Evolutionary conservation across 2,797 vertebrate species (phyloP), one percentile per base, ranked within the genome.

Genomic region (Chrosomus eos): DNA sequence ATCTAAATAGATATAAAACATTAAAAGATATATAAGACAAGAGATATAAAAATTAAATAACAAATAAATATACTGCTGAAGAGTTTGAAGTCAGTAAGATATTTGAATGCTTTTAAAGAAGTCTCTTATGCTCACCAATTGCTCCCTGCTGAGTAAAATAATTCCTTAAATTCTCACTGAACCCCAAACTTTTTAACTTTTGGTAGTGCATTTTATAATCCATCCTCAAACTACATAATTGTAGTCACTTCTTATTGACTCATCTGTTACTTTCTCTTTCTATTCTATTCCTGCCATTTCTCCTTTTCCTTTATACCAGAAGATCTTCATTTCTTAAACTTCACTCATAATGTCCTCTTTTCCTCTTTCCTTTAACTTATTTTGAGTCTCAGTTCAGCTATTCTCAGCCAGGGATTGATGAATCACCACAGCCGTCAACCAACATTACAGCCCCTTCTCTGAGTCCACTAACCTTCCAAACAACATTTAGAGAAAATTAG

Each of bases 281-380:
- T 26, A 36, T 38, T 48, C 5, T 1, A 60, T 73, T 26, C 14
- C 21, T 28, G 7, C 3, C 38, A 73, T 72, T 72, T 73, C 11
- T 55, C 33, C 48, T 7, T 11, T 31, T 36, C 16, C 13, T 70
- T 53, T 71, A 43, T 16, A 45, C 55, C 53, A 55, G 23, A 58
- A 58, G 19, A 58, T 77, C 66, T 77, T 88, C 40, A 88, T 86
- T 88, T 81, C 70, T 84, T 70, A 23, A 3, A 51, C 62, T 72
- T 78, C 62, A 38, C 16, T 36, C 43, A 51, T 71, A 81, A 76
- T 74, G n/a, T 38, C 38, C 40, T 70, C 58, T 80, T 51, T 81
- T 82, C 16, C 1, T 38, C 62, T 31, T 31, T 58, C 82, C 82
- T 55, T 19, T 43, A 28, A 60, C 74, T 67, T 43, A 38, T 76